Percentiles rank a stretch among this genome's conserved stretches.
These are phyloP conservation scores for Papilio polytes DNA, from an alignment of 1,140 invertebrate genomes.

Conservation along the genomic window DNA sequence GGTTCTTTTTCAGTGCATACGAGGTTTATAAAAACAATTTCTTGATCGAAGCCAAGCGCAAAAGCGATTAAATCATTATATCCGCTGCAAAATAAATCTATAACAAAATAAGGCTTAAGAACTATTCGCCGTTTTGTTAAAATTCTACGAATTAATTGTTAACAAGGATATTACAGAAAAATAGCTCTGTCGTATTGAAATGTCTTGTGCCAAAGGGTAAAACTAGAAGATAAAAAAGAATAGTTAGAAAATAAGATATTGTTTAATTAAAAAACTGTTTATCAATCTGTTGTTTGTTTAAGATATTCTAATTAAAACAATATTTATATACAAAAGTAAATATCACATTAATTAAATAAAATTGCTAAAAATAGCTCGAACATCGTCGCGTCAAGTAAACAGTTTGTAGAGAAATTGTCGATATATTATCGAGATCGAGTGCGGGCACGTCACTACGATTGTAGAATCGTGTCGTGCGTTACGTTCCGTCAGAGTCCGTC, in stretches of 20 bases:
- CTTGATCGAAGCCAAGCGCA: background rate
- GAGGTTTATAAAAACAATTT: background rate
- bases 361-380: background rate
- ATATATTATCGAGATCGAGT: constrained; percentile 3
- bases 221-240: no score
- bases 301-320: constrained; percentile 3
- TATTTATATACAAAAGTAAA: background rate
- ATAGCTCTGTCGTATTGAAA: no score
- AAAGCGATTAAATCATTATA: background rate
- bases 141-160: no score
- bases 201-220: no score
- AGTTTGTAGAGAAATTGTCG: constrained; percentile 3
- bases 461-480: background rate
- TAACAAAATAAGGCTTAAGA: no score
- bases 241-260: background rate
- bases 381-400: background rate
- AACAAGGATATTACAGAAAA: no score
- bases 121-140: no score
- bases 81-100: no score
- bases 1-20: background rate
- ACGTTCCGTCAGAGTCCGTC: constrained; percentile 5
- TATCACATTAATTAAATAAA: background rate
- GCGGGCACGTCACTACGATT: constrained; percentile 2
- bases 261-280: background rate
- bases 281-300: background rate